These are phyloP conservation scores for Larimichthys crocea DNA, from an alignment of 2,113 vertebrate genomes.

Conservation along the genomic window DNA sequence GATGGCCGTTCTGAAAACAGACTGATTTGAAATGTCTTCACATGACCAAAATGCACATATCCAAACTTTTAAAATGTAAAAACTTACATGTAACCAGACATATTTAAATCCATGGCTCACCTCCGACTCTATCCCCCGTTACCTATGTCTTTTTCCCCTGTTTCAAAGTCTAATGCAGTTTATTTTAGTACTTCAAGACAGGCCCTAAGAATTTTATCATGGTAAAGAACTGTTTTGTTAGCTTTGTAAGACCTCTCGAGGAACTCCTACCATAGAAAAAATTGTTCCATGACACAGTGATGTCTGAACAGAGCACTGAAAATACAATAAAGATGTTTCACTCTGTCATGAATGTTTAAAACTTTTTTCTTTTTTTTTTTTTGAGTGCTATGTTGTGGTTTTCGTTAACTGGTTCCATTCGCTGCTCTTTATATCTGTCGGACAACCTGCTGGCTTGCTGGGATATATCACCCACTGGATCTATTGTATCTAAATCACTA, in stretches of 20 bases:
- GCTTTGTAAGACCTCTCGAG: background rate
- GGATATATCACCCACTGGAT: constrained; percentile 6
- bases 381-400: constrained; percentile 39
- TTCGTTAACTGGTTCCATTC: constrained; percentile 31
- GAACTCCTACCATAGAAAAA: background rate
- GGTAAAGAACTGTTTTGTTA: background rate
- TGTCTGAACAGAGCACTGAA: constrained; percentile 19
- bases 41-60: background rate
- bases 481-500: background rate
- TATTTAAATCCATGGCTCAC: background rate
- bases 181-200: background rate
- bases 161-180: background rate
- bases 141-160: background rate
- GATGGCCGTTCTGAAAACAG: background rate
- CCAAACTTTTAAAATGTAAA: background rate
- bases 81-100: background rate
- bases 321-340: constrained; percentile 34
- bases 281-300: constrained; percentile 7
- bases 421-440: constrained; percentile 31
- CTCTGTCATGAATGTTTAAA: constrained; percentile 32
- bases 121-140: background rate
- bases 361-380: background rate
- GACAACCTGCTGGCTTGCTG: constrained; percentile 10
- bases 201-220: background rate
- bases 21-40: background rate